Percentiles rank a stretch among this genome's conserved stretches.
Conservation (phyloP, 2,797 vertebrate species). For the Carcharodon carcharias region DNA sequence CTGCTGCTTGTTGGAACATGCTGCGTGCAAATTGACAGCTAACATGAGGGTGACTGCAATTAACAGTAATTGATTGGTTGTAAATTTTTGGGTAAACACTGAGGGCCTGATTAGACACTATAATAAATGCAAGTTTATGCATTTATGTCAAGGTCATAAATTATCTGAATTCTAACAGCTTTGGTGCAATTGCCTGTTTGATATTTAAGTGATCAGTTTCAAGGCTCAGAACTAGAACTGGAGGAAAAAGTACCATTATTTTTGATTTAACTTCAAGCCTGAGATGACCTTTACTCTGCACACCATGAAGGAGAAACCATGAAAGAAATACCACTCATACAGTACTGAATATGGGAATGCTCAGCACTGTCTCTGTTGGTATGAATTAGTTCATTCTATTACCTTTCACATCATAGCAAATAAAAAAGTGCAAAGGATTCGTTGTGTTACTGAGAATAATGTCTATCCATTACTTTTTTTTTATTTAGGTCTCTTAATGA, state of each 20-base stretch:
- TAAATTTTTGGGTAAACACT: neutral
- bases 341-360: neutral
- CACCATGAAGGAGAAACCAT: neutral
- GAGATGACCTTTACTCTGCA: neutral
- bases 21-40: neutral
- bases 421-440: neutral
- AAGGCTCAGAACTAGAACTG: neutral
- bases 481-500: conserved; percentile 35
- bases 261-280: neutral
- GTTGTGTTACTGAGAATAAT: neutral
- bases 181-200: neutral
- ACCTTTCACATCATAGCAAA: neutral
- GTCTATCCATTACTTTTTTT: neutral
- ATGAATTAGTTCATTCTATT: neutral
- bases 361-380: neutral
- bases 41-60: neutral
- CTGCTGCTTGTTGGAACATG: neutral
- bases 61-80: neutral
- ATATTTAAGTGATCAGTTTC: neutral
- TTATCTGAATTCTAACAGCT: neutral
- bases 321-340: neutral
- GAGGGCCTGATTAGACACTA: neutral
- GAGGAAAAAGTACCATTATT: neutral
- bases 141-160: neutral
- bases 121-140: neutral